A percentile compares a stretch with the other conserved stretches of the same genome.
Conservation (phyloP, 1,140 invertebrate species). For the Diachasma alloeum region DNA sequence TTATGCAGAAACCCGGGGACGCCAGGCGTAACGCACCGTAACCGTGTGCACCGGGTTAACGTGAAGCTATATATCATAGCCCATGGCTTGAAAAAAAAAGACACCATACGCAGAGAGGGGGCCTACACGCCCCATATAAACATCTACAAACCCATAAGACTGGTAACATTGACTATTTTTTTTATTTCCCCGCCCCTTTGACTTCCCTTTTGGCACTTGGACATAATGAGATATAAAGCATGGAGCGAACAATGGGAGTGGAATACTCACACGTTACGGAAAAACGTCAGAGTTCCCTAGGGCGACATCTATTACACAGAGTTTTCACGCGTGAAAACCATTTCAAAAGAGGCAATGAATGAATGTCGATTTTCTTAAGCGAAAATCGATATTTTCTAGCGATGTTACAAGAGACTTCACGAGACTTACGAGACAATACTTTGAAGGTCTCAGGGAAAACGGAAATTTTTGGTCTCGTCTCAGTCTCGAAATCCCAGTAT, state of each 20-base stretch:
- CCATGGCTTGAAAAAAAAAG: not conserved
- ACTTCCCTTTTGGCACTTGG: not conserved
- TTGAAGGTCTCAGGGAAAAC: no score
- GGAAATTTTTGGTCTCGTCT: no score
- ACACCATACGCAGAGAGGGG: not conserved
- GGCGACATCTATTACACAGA: no score
- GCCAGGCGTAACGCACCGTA: conserved; percentile 44
- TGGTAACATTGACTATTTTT: not conserved
- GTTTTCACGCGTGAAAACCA: no score
- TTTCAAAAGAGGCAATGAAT: no score
- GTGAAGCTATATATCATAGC: not conserved
- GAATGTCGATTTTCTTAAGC: no score
- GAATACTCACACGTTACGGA: no score
- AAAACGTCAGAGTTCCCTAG: no score
- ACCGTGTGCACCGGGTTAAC: conserved; percentile 6
- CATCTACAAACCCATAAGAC: not conserved
- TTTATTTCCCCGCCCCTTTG: not conserved
- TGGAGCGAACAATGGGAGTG: not conserved
- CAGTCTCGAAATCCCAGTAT: no score
- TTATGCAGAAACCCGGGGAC: conserved; percentile 48
- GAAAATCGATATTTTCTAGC: no score
- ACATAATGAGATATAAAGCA: not conserved
- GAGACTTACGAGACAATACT: no score
- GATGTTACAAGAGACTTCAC: no score
- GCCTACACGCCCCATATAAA: not conserved